Evolutionary conservation across 2,797 vertebrate species (phyloP).

Genomic region (Gorsachius magnificus): DNA sequence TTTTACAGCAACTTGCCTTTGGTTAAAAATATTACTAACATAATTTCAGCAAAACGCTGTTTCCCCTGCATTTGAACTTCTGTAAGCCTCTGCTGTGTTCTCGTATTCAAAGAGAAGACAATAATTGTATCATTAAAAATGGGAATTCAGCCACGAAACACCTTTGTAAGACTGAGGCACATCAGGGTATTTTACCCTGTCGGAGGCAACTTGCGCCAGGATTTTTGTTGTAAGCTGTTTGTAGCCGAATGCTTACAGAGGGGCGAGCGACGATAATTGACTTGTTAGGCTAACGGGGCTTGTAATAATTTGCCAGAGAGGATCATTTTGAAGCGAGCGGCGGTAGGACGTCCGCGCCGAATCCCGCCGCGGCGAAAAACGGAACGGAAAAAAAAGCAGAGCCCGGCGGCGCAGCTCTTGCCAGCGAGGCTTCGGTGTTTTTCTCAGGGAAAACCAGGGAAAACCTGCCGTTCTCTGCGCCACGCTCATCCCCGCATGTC

Average conservation of each 20-base stretch:
- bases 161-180: slow-evolving; percentile 4
- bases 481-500: background rate
- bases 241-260: background rate
- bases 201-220: slow-evolving; percentile 19
- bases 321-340: slow-evolving; percentile 33
- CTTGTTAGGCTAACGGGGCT: slow-evolving; percentile 6
- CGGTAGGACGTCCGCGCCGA: background rate
- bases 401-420: background rate
- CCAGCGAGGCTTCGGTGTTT: background rate
- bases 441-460: background rate
- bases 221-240: background rate
- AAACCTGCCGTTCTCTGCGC: background rate
- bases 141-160: background rate
- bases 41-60: slow-evolving; percentile 73
- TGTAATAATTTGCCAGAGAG: slow-evolving; percentile 20
- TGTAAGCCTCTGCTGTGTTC: background rate
- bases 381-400: background rate
- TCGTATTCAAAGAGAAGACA: background rate
- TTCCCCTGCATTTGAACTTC: slow-evolving; percentile 54
- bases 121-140: background rate
- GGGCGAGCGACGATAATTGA: background rate
- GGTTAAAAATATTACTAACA: slow-evolving; percentile 73
- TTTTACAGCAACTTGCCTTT: slow-evolving; percentile 36
- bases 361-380: no score
- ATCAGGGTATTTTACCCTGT: slow-evolving; percentile 5